Base-by-base conservation (phyloP, 2,888 invertebrate genomes). In the Acrobasis suavella region DNA sequence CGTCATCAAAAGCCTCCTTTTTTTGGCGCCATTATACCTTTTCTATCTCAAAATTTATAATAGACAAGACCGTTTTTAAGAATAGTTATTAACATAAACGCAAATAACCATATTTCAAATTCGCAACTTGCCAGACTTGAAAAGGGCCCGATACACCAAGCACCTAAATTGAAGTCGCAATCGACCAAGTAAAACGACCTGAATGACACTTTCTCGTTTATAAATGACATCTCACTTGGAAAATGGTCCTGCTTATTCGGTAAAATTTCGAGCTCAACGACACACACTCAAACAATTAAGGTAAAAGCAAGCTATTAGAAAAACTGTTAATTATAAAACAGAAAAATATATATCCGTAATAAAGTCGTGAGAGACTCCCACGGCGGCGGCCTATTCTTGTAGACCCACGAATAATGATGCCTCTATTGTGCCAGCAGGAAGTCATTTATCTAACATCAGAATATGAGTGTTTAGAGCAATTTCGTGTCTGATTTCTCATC, bases 371-470 rank as follows among this genome's bases (percentile, higher is more conserved):
- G 92, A 92, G 83, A 66, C 81, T 92, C 91, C 86, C 91, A 92
- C 91, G 91, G 83, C 81, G 77, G 79, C 77, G 78, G 80, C 81
- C 85, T 82, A 87, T 89, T 89, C 87, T 85, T 77, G 79, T 72
- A 67, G 77, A 77, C 75, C 76, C 81, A 75, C 78, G 86, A 87
- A 86, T 92, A 91, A 92, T 91, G 91, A 91, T 86, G 89, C 81
- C 83, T 86, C 90, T 78, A 91, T 91, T 92, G 91, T 92, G 78
- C 76, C 77, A 86, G 86, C 91, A 91, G 92, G 92, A 92, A 92
- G 92, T 91, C 83, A 90, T 91, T 92, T 92, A 91, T 91, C 91
- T 91, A 89, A 86, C 91, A 92, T 91, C 91, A 91, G 89, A 91
- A 91, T 92, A 91, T 91, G 87, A 91, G 84, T 86, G 90, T 90